These are phyloP conservation scores for Falco peregrinus DNA, from an alignment of 2,797 vertebrate genomes.

Conservation along the genomic window DNA sequence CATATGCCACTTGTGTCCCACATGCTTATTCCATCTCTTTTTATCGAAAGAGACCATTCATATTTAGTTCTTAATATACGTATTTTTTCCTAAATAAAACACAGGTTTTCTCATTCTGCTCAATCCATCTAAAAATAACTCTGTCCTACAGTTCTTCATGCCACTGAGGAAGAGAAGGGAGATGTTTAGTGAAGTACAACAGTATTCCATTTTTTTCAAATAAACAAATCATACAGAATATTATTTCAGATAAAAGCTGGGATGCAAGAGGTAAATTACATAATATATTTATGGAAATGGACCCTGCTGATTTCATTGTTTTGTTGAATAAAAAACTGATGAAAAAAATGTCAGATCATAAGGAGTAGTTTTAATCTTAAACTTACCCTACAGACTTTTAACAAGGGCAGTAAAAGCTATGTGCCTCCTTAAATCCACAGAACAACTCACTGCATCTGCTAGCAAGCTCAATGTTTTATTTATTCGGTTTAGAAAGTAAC, in stretches of 20 bases:
- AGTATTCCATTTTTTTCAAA: not conserved
- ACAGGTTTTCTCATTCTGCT: slow-evolving; percentile 1
- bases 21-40: not conserved
- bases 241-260: not conserved
- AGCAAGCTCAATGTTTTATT: slow-evolving; percentile 44
- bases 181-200: not conserved
- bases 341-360: not conserved
- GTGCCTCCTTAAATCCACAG: slow-evolving; percentile 26
- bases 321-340: not conserved
- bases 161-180: not conserved
- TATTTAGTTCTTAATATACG: not conserved
- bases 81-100: slow-evolving; percentile 13
- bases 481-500: slow-evolving; percentile 55
- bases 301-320: not conserved
- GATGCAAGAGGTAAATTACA: not conserved
- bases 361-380: not conserved
- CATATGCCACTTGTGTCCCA: slow-evolving; percentile 10
- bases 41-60: slow-evolving; percentile 4
- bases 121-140: slow-evolving; percentile 24
- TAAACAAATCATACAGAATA: not conserved
- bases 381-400: not conserved
- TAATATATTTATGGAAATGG: not conserved
- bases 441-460: slow-evolving; percentile 4
- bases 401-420: not conserved
- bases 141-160: not conserved